Base-by-base conservation (phyloP, 2,797 vertebrate genomes). In the Cichlasoma orientale region DNA sequence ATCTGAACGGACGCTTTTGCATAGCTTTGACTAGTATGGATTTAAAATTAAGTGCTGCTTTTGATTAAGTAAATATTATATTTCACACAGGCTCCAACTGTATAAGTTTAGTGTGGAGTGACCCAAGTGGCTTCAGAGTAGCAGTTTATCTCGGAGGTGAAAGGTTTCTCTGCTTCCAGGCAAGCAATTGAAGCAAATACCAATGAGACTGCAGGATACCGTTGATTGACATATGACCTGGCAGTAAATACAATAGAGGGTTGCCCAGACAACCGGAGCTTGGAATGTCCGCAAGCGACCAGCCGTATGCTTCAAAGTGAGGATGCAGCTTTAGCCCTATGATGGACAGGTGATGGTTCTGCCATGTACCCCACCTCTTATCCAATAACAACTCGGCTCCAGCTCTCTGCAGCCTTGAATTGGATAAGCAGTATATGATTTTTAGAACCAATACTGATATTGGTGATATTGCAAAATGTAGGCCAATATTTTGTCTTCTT, bases 211-310 rank as follows among this genome's bases (percentile, higher is more conserved):
- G 16, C 21, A 44, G 21, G 41, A 44, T 10, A 16, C 14, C 14
- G 25, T 12, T 47, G 61, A 66, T 27, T 47, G 61, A 66, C 61
- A 66, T 66, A 47, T 66, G 61, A 66, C 61, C 38, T 47, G 38
- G 38, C 38, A 47, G 9, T 47, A 66, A 66, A 44, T 47, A 27
- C 21, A 27, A 14, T 41, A 41, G 12, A 27, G 38, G 18, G 61
- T 66, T 66, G 18, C 0, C 61, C 47, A 27, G 61, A 47, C 38
- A 66, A 47, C 38, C 0, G 2, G 59, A 66, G 16, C 9, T 16
- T 63, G 8, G 21, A 11, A 25, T 44, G 38, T 27, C 59, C 38
- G 21, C 16, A 63, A 63, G 59, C 25, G 21, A 44, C 59, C 21
- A 41, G 38, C 0, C 21, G 38, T 47, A 44, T 3, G 59, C 38